These are phyloP conservation scores for Crenuchus spilurus DNA, from an alignment of 2,797 vertebrate genomes.

Conservation along the genomic window DNA sequence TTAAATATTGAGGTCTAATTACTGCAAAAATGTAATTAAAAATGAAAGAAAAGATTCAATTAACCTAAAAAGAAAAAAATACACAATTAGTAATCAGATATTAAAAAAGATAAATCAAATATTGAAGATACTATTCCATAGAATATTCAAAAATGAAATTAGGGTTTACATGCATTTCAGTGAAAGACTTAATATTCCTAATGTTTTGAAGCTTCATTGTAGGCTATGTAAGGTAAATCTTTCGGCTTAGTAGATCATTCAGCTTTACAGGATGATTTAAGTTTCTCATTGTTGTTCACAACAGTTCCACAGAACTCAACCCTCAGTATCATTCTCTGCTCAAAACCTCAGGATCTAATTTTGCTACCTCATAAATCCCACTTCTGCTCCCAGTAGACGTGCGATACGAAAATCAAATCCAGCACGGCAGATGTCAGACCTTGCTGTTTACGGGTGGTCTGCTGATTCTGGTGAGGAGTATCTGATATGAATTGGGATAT, in stretches of 20 bases:
- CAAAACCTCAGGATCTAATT: conserved; percentile 5
- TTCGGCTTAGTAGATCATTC: not conserved
- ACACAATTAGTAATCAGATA: too few relatives aligned
- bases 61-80: too few relatives aligned
- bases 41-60: too few relatives aligned
- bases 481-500: conserved; percentile 6
- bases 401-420: not conserved
- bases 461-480: not conserved
- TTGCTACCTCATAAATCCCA: conserved; percentile 8
- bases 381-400: not conserved
- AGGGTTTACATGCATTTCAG: too few relatives aligned
- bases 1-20: too few relatives aligned
- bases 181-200: too few relatives aligned
- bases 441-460: conserved; percentile 15
- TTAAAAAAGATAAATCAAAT: too few relatives aligned
- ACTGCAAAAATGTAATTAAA: too few relatives aligned
- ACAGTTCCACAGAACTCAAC: not conserved
- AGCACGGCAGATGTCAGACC: not conserved
- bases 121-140: too few relatives aligned
- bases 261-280: not conserved
- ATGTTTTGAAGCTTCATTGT: not conserved
- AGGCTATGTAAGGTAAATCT: not conserved
- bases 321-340: not conserved
- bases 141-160: too few relatives aligned
- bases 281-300: not conserved